These are phyloP conservation scores for Abrostola tripartita DNA, from an alignment of 2,888 invertebrate species.

Conservation along the genomic window DNA sequence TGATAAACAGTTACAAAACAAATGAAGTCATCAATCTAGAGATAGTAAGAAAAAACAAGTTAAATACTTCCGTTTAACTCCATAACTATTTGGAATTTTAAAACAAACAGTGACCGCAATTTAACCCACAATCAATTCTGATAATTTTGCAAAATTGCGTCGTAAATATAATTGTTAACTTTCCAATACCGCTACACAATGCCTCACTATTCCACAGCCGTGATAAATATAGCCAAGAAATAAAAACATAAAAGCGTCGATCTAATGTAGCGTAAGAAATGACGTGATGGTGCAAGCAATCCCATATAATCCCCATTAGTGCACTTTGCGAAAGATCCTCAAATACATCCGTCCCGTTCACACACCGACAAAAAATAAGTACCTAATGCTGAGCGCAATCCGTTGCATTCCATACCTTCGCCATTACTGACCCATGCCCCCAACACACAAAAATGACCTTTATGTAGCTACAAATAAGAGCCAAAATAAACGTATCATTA, in stretches of 20 bases:
- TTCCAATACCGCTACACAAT: conserved; percentile 48
- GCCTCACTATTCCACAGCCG: conserved; percentile 44
- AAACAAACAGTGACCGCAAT: conserved; percentile 37
- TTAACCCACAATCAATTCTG: conserved; percentile 51
- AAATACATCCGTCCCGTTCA: conserved; percentile 70
- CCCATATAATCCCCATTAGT: conserved; percentile 84
- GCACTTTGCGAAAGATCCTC: conserved; percentile 82
- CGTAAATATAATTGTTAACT: conserved; percentile 54
- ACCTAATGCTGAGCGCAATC: conserved; percentile 84
- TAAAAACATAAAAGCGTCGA: conserved; percentile 63
- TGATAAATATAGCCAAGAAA: conserved; percentile 46
- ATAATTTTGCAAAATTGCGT: conserved; percentile 52
- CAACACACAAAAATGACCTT: conserved; percentile 40
- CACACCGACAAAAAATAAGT: conserved; percentile 84
- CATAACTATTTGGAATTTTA: conserved; percentile 44
- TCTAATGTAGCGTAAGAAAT: conserved; percentile 67
- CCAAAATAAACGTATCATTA: conserved; percentile 49
- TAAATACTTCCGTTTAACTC: conserved; percentile 43
- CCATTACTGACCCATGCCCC: conserved; percentile 65
- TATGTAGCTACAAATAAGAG: conserved; percentile 57
- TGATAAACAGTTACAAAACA: conserved; percentile 11
- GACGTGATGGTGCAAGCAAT: conserved; percentile 72
- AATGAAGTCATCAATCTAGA: conserved; percentile 7
- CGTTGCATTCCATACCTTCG: conserved; percentile 82
- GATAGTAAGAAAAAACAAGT: conserved; percentile 20